phyloP scores from a whole-genome alignment of 2,113 vertebrate species.

The Propithecus coquereli region DNA sequence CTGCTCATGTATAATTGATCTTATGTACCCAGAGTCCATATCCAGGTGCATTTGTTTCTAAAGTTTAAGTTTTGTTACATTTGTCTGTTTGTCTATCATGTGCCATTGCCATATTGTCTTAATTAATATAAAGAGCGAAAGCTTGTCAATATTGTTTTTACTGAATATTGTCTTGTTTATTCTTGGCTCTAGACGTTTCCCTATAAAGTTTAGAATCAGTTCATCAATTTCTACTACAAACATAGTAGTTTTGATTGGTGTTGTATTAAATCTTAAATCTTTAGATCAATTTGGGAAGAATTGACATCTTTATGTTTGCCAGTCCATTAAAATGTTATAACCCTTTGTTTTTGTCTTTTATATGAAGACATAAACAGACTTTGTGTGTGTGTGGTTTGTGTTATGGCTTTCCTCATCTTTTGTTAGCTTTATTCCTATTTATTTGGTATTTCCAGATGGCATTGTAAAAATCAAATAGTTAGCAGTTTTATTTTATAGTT shows the following conservation, averaged over 20 bases:
- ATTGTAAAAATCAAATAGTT: neutral
- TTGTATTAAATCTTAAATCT: conserved; percentile 38
- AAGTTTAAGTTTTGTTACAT: neutral
- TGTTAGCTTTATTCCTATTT: neutral
- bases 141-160: neutral
- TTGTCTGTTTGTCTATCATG: neutral
- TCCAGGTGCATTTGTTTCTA: neutral
- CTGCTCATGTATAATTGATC: neutral
- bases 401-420: neutral
- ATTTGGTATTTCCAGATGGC: neutral
- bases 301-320: neutral
- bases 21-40: neutral
- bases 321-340: neutral
- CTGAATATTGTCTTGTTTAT: neutral
- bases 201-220: neutral
- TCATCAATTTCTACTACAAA: neutral
- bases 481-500: neutral
- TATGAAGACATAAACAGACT: neutral
- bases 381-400: neutral
- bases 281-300: neutral
- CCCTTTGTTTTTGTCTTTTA: neutral
- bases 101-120: neutral
- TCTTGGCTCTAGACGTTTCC: conserved; percentile 15
- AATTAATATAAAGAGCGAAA: neutral
- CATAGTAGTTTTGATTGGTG: neutral